Conservation (phyloP, 2,797 vertebrate genomes). For the Anguilla anguilla region DNA sequence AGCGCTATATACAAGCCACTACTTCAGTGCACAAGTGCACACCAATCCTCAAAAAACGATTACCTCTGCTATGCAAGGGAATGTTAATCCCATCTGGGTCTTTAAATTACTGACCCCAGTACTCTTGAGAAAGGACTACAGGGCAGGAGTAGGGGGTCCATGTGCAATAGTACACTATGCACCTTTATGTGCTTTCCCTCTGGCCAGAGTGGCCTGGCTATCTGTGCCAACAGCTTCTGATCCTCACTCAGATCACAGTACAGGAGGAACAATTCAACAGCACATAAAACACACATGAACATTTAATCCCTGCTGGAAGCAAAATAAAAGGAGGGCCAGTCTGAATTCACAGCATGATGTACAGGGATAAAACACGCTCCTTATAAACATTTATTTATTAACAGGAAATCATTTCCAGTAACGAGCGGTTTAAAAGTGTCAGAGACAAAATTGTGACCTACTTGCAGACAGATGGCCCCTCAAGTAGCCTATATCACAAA, state of each 20-base stretch:
- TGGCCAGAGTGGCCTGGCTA: background rate
- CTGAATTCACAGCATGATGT: background rate
- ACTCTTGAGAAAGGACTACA: conserved; percentile 14
- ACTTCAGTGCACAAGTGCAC: background rate
- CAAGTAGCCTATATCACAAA: background rate
- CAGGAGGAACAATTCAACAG: conserved; percentile 17
- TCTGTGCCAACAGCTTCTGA: conserved; percentile 30
- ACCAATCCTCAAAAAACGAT: background rate
- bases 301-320: conserved; percentile 57
- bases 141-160: background rate
- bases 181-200: background rate
- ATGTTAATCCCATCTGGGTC: conserved; percentile 62
- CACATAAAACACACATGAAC: conserved; percentile 48
- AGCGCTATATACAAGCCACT: too few relatives aligned
- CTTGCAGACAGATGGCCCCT: background rate
- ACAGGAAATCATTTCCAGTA: background rate
- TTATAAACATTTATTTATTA: background rate
- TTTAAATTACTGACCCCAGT: conserved; percentile 67
- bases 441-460: background rate
- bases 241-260: conserved; percentile 33
- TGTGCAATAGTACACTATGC: background rate
- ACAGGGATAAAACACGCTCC: background rate
- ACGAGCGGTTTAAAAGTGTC: background rate
- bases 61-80: conserved; percentile 27
- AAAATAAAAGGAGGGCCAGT: conserved; percentile 31